Evolutionary conservation across 2,888 invertebrate species (phyloP).

Genomic region (Mongoloraphidia duomilia): DNA sequence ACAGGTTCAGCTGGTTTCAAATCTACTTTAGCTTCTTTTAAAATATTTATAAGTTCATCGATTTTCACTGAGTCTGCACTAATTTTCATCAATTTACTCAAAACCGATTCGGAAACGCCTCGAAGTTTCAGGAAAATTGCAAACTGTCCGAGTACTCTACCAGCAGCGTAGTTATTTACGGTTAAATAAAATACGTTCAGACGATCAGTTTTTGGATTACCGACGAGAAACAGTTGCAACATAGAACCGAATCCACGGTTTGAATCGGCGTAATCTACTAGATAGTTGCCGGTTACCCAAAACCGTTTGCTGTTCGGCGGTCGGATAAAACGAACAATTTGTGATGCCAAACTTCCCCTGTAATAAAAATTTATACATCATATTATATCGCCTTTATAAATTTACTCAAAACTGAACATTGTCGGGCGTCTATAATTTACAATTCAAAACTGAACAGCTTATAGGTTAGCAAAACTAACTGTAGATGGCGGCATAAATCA

Average conservation of each 20-base stretch:
- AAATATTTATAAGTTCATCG: constrained; percentile 35
- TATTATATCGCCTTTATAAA: neutral
- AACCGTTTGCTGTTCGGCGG: constrained; percentile 38
- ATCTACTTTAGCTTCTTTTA: constrained; percentile 32
- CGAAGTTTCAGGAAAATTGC: constrained; percentile 47
- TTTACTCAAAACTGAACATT: too few relatives aligned
- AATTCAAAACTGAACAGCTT: too few relatives aligned
- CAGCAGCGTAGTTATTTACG: constrained; percentile 39
- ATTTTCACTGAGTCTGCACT: constrained; percentile 35
- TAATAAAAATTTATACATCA: constrained; percentile 12
- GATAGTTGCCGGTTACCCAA: constrained; percentile 58
- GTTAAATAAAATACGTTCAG: constrained; percentile 46
- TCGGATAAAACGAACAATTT: constrained; percentile 43
- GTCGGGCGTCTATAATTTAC: too few relatives aligned
- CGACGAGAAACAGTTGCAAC: constrained; percentile 45
- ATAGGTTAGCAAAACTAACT: too few relatives aligned
- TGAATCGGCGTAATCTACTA: constrained; percentile 52
- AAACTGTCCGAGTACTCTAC: constrained; percentile 41
- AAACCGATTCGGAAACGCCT: constrained; percentile 34
- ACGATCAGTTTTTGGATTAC: constrained; percentile 47
- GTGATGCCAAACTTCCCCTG: constrained; percentile 48
- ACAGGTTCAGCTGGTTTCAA: constrained; percentile 33
- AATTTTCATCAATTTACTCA: constrained; percentile 30
- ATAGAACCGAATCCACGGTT: constrained; percentile 43
- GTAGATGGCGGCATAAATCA: too few relatives aligned